These are phyloP conservation scores for Tenthredo scrophulariae DNA, from an alignment of 2,888 invertebrate genomes.

Conservation along the genomic window DNA sequence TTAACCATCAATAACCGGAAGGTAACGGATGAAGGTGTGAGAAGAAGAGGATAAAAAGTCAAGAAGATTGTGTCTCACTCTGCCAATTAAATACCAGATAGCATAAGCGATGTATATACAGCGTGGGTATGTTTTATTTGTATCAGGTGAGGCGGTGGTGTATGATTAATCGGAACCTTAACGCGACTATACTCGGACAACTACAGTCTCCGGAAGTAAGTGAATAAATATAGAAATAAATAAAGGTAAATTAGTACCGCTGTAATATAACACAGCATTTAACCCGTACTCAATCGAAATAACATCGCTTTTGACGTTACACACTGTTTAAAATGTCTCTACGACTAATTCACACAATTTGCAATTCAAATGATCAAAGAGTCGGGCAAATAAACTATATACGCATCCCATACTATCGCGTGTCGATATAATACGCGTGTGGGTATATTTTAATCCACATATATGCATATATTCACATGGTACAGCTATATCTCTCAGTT, in stretches of 20 bases:
- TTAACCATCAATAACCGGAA: constrained; percentile 17
- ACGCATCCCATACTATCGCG: neutral
- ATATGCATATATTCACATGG: neutral
- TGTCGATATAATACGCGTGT: neutral
- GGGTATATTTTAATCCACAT: neutral
- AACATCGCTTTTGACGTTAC: neutral
- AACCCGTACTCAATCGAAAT: neutral
- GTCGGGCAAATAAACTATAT: constrained; percentile 32
- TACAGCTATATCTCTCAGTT: constrained; percentile 23
- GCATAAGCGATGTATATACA: constrained; percentile 22
- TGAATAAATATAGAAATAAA: constrained; percentile 38
- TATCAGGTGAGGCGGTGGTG: neutral
- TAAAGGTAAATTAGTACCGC: constrained; percentile 15
- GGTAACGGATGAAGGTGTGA: constrained; percentile 36
- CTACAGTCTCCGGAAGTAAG: constrained; percentile 32
- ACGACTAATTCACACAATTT: constrained; percentile 54
- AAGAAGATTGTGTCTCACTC: neutral
- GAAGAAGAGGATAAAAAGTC: neutral
- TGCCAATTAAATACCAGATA: constrained; percentile 40
- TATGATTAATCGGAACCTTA: constrained; percentile 39
- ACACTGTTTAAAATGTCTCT: neutral
- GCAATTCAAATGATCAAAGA: constrained; percentile 48
- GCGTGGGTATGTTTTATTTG: constrained; percentile 1
- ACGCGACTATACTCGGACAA: neutral
- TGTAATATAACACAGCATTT: constrained; percentile 16